Percentiles rank a stretch among this genome's conserved stretches.
Evolutionary conservation across 2,113 vertebrate genomes (phyloP).

Genomic region (Strix aluco): DNA sequence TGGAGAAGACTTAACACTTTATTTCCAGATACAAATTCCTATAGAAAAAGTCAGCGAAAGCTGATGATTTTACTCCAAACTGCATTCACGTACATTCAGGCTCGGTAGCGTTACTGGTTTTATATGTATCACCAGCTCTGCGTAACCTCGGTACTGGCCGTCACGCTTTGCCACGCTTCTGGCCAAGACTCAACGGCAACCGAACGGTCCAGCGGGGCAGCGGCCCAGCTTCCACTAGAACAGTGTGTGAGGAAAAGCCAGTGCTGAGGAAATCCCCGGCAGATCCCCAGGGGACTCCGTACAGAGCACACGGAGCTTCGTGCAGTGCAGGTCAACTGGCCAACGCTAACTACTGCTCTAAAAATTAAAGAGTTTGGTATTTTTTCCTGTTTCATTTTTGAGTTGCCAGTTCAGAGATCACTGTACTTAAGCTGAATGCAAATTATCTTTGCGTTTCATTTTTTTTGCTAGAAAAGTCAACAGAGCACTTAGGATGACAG

Average conservation of each 20-base stretch:
- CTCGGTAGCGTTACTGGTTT: background rate
- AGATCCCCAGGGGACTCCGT: background rate
- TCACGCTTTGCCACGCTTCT: background rate
- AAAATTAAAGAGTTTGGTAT: too few relatives aligned
- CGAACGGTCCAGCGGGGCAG: fast-evolving
- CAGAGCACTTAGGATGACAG: background rate
- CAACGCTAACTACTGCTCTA: background rate
- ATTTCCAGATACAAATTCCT: background rate
- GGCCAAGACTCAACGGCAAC: background rate
- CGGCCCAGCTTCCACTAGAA: background rate
- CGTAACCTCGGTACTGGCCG: too few relatives aligned
- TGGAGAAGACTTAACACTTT: background rate
- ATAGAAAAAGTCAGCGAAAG: background rate
- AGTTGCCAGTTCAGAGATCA: background rate
- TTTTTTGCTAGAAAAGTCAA: background rate
- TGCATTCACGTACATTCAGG: background rate
- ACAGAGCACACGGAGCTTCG: background rate
- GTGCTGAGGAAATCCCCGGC: background rate
- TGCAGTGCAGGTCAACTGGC: background rate
- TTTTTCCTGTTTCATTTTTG: background rate
- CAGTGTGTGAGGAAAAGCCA: too few relatives aligned
- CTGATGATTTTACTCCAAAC: background rate
- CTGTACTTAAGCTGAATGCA: too few relatives aligned
- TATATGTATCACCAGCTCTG: background rate
- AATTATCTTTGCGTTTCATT: background rate